Base-by-base conservation (phyloP, 2,797 vertebrate species). In the Helarctos malayanus region DNA sequence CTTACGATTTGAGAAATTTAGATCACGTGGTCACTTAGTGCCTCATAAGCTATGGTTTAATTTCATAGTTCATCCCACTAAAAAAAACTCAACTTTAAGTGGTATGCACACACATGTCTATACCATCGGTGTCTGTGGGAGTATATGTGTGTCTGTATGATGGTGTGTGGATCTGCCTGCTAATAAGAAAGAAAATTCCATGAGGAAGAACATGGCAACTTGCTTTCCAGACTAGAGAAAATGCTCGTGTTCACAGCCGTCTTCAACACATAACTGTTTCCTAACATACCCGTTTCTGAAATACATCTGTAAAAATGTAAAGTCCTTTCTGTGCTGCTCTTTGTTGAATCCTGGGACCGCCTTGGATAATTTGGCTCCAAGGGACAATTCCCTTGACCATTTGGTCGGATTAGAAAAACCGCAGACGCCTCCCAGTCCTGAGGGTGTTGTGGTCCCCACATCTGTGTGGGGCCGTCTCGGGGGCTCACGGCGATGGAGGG, bases 391-490 rank as follows among this genome's bases (percentile, higher is more conserved):
- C 8, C 4, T 32, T n/a, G 82, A 19, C 27, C 27, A 3, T 0
- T 5, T 10, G 11, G 7, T 49, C 12, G 14, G 27, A n/a, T 57
- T 14, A 23, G 65, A 11, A 3, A 6, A n/a, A 18, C 10, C 11
- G 18, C 23, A 45, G 69, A 5, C 12, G 5, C 15, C 18, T 41
- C 41, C 16, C 16, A 41, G 27, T 25, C 10, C 7, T 15, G 1
- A 8, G 21, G 47, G 35, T 14, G 57, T 7, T 35, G 45, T 16
- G 18, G 69, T 35, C 29, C 59, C 38, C 19, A 2, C 41, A 25
- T 23, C 35, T 0, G 19, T 0, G 38, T 13, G 7, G 0, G 38
- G 9, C 2, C 0, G 0, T 47, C 59, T 14, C 2, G 15, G 27
- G 47, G 14, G 27, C 21, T 63, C 11, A 1, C 6, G 0, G 27